Conservation (phyloP, 2,113 vertebrate species). For the Glaucidium brasilianum region DNA sequence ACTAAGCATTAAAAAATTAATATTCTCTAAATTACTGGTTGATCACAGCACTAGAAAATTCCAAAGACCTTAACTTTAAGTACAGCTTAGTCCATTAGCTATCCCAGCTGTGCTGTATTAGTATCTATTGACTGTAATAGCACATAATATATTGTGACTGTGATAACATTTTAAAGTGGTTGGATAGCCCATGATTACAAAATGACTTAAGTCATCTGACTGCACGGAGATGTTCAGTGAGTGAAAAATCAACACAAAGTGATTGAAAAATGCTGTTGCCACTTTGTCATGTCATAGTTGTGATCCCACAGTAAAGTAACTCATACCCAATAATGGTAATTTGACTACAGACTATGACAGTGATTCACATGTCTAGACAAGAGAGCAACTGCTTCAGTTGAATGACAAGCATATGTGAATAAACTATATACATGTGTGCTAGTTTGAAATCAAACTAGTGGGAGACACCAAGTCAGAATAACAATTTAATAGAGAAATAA, state of each 20-base stretch:
- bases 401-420: not conserved
- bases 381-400: not conserved
- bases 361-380: not conserved
- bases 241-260: not conserved
- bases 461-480: too few species aligned
- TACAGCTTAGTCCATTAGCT: not conserved
- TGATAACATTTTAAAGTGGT: not conserved
- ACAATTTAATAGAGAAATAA: too few species aligned
- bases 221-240: not conserved
- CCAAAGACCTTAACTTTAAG: not conserved
- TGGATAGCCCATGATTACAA: not conserved
- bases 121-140: not conserved
- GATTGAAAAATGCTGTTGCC: not conserved
- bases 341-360: not conserved
- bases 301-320: not conserved
- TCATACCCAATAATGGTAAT: not conserved
- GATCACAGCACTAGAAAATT: not conserved
- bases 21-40: not conserved
- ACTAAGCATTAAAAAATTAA: not conserved
- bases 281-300: not conserved
- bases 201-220: not conserved
- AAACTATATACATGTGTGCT: not conserved
- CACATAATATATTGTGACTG: not conserved
- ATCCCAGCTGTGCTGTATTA: not conserved
- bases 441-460: too few species aligned